Evolutionary conservation across 2,113 vertebrate genomes (phyloP), one percentile per base, ranked within the genome.

Genomic region (Siniperca knerii): DNA sequence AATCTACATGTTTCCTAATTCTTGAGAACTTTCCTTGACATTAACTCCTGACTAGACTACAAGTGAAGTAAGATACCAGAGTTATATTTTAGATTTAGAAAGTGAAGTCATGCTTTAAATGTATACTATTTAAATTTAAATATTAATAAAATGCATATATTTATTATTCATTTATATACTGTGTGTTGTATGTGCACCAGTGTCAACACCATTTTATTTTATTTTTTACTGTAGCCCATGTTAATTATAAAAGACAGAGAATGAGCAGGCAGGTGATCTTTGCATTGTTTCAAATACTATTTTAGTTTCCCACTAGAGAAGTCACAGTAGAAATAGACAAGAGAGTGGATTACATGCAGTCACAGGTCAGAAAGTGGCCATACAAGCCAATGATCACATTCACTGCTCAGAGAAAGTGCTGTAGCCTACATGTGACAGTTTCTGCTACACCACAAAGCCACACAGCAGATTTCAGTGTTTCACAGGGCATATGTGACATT

Each of bases 401-500:
- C 67, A 37, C 65, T 57, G 71, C 82, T 52, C 57, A 60, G 72
- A 77, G 4, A 65, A 62, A 79, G 69, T 55, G 78, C 82, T 76
- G 70, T 8, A 74, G 83, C 77, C 77, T 65, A 1, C 83, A 81
- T 84, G 81, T 92, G 77, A 90, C 91, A 89, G 83, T 82, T 86
- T 62, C 73, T 87, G 81, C 89, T 85, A 82, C 90, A 92, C 84
- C 88, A 90, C 75, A 78, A 85, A 92, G 74, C 85, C 75, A 78
- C 84, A 81, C 75, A 62, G 84, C 89, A 84, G 79, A 90, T 71
- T 86, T 77, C 74, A 78, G 77, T 64, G 72, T 91, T 92, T 92
- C 65, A 23, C 84, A 6, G 87, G 85, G 87, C 90, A 90, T 87
- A 77, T 91, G 90, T 92, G 90, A 94, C 92, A 93, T 92, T 94